Evolutionary conservation across 2,888 invertebrate species (phyloP).

Genomic region (Matsumyia berberina): DNA sequence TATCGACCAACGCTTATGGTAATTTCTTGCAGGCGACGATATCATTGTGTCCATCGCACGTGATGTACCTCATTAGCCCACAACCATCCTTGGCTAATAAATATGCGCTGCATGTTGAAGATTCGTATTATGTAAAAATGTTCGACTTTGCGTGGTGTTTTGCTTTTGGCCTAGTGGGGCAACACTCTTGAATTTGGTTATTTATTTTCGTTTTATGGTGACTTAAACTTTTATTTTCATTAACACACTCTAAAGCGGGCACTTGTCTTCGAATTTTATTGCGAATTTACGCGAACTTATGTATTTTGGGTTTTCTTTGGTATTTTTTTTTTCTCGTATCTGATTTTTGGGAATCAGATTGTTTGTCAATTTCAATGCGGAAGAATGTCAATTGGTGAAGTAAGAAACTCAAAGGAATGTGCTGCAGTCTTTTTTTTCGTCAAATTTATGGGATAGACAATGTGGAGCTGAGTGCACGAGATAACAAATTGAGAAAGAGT

Average conservation of each 20-base stretch:
- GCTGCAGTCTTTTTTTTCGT: constrained; percentile 13
- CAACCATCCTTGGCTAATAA: constrained; percentile 27
- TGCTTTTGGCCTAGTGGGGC: constrained; percentile 27
- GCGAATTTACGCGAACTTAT: constrained; percentile 22
- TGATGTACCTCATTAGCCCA: constrained; percentile 33
- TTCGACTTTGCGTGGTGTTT: constrained; percentile 40
- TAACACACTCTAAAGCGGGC: constrained; percentile 18
- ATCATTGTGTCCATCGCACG: constrained; percentile 45
- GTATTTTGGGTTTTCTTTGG: not conserved
- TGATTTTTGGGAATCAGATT: constrained; percentile 1
- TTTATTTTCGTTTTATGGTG: constrained; percentile 12
- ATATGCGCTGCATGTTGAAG: constrained; percentile 28
- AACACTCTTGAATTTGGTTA: constrained; percentile 33
- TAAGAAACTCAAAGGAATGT: constrained; percentile 14
- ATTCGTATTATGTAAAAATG: constrained; percentile 43
- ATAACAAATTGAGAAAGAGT: not conserved
- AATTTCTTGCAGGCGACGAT: constrained; percentile 51
- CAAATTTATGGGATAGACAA: not conserved
- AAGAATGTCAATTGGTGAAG: constrained; percentile 51
- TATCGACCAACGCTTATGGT: constrained; percentile 50
- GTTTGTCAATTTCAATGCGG: constrained; percentile 49
- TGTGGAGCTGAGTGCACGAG: not conserved
- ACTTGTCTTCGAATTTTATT: constrained; percentile 10
- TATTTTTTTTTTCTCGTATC: constrained; percentile 3
- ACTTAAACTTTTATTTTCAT: constrained; percentile 45